Conservation (phyloP, 2,888 invertebrate genomes). For the Rugalucina vietnamica region DNA sequence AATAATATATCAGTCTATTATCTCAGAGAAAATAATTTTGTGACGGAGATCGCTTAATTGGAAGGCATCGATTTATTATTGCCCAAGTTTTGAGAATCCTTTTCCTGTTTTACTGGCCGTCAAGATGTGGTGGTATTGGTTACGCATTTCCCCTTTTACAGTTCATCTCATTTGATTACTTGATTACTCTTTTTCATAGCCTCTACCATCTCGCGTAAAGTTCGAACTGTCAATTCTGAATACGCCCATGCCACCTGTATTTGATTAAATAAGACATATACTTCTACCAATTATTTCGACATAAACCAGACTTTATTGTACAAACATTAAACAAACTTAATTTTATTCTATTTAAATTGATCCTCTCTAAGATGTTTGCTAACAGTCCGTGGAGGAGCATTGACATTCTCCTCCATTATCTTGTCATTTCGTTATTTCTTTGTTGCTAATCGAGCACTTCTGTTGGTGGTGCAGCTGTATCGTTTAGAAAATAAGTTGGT, state of each 20-base stretch:
- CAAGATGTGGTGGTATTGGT: too few relatives aligned
- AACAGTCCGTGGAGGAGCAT: conserved; percentile 19
- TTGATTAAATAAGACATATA: conserved; percentile 17
- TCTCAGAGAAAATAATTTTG: conserved; percentile 5
- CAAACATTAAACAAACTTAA: conserved; percentile 39
- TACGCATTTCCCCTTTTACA: too few relatives aligned
- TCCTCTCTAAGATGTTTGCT: conserved; percentile 49
- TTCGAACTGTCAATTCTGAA: background rate
- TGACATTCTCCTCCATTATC: conserved; percentile 58
- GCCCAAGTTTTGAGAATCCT: too few relatives aligned
- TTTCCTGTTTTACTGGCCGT: too few relatives aligned
- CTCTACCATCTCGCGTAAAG: background rate
- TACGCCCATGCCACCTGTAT: background rate
- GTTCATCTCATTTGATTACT: too few relatives aligned
- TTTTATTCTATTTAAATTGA: conserved; percentile 59
- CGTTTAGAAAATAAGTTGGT: background rate
- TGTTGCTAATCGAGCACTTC: background rate
- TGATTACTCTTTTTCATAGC: too few relatives aligned
- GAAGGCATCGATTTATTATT: too few relatives aligned
- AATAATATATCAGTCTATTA: background rate
- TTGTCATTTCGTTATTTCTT: conserved; percentile 36
- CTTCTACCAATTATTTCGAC: conserved; percentile 27
- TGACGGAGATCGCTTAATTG: too few relatives aligned
- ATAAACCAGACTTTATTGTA: conserved; percentile 30
- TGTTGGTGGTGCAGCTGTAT: background rate